Percentiles rank a stretch among this genome's conserved stretches.
Conservation (phyloP, 2,797 vertebrate species). For the Cercopithecus hamlyni region DNA sequence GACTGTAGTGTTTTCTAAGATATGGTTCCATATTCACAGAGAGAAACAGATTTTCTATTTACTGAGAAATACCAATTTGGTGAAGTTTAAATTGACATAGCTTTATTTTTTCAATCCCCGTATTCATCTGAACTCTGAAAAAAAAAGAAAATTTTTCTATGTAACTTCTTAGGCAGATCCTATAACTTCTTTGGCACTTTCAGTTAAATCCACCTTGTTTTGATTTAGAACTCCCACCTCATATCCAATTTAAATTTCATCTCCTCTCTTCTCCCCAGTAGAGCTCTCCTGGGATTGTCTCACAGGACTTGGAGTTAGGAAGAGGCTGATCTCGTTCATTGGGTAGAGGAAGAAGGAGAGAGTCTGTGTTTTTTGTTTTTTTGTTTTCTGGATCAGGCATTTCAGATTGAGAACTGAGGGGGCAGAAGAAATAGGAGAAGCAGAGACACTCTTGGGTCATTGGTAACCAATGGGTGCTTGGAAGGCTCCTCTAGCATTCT, state of each 20-base stretch:
- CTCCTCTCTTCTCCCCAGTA: background rate
- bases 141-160: background rate
- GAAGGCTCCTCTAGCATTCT: background rate
- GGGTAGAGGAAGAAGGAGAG: background rate
- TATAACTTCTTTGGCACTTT: background rate
- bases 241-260: background rate
- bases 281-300: background rate
- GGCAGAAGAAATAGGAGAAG: background rate
- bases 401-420: background rate
- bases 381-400: background rate
- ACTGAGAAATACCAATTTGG: background rate
- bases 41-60: background rate
- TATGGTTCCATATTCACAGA: background rate
- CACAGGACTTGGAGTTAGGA: background rate
- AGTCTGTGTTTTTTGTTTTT: background rate
- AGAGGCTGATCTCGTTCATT: background rate
- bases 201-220: background rate
- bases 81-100: background rate
- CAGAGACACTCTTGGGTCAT: background rate
- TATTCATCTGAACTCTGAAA: background rate
- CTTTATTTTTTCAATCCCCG: background rate
- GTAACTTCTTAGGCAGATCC: background rate
- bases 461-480: accelerated
- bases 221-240: background rate
- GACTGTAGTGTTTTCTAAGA: background rate